phyloP scores from a whole-genome alignment of 2,113 vertebrate genomes.

The Xenopus laevis region DNA sequence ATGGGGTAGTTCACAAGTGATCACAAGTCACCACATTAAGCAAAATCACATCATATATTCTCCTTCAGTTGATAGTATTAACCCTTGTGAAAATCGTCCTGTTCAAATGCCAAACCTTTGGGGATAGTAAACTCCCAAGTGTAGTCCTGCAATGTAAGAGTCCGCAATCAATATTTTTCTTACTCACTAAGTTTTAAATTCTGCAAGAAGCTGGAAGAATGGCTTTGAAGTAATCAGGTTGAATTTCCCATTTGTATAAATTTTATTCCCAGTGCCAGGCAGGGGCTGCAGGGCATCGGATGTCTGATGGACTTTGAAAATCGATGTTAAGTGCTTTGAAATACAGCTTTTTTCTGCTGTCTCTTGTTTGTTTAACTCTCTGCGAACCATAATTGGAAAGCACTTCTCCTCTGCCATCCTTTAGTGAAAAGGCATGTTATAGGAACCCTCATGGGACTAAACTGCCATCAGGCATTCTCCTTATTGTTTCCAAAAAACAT shows the following conservation, averaged over 20 bases:
- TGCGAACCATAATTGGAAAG: slow-evolving; percentile 5
- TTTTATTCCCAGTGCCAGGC: slow-evolving; percentile 21
- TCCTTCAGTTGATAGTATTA: too few relatives aligned
- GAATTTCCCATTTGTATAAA: slow-evolving; percentile 14
- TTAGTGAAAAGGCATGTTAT: too few relatives aligned
- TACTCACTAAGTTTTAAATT: not conserved
- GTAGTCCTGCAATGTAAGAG: not conserved
- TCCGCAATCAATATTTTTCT: not conserved
- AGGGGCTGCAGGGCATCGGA: slow-evolving; percentile 33
- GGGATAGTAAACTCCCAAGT: not conserved
- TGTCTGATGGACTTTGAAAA: slow-evolving; percentile 35
- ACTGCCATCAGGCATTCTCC: not conserved
- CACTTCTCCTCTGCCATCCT: not conserved
- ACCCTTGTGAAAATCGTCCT: too few relatives aligned
- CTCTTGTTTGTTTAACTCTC: slow-evolving; percentile 36
- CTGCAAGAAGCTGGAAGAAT: slow-evolving; percentile 1
- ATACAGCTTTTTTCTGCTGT: slow-evolving; percentile 22
- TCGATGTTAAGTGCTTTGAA: slow-evolving; percentile 43
- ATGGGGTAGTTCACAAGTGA: too few relatives aligned
- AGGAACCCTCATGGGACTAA: not conserved
- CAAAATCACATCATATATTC: too few relatives aligned
- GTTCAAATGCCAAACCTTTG: too few relatives aligned
- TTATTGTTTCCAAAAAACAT: not conserved
- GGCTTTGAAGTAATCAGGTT: slow-evolving; percentile 32
- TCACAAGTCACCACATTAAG: too few relatives aligned